These are phyloP conservation scores for Hydropsyche betteni DNA, from an alignment of 2,888 invertebrate species.

Conservation along the genomic window DNA sequence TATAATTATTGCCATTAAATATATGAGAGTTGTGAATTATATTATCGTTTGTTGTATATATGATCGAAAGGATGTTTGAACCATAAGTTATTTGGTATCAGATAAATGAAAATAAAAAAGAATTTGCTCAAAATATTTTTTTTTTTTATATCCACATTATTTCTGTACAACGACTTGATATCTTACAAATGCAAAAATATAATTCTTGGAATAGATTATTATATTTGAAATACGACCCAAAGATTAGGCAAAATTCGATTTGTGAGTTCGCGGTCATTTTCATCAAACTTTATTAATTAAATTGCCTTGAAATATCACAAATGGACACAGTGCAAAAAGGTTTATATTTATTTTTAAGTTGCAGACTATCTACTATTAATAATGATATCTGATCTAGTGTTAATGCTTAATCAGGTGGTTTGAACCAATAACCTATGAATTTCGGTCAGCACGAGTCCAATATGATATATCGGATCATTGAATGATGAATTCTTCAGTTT, in stretches of 20 bases:
- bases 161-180: neutral
- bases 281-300: too few species aligned
- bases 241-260: too few species aligned
- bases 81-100: conserved; percentile 2
- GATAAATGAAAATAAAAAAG: conserved; percentile 4
- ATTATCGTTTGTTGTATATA: conserved; percentile 8
- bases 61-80: neutral
- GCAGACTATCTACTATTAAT: too few species aligned
- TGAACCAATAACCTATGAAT: neutral
- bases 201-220: too few species aligned
- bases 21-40: conserved; percentile 12
- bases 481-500: neutral
- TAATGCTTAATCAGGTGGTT: neutral
- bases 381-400: too few species aligned
- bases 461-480: neutral
- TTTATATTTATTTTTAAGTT: too few species aligned
- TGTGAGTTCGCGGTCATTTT: too few species aligned
- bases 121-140: conserved; percentile 1
- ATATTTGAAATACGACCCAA: too few species aligned
- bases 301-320: too few species aligned
- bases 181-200: too few species aligned
- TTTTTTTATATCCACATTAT: neutral
- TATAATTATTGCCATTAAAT: conserved; percentile 9
- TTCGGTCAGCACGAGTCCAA: neutral
- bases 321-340: too few species aligned